Percentiles rank a stretch among this genome's conserved stretches.
Conservation (phyloP, 2,113 vertebrate species). For the Callocephalon fimbriatum region DNA sequence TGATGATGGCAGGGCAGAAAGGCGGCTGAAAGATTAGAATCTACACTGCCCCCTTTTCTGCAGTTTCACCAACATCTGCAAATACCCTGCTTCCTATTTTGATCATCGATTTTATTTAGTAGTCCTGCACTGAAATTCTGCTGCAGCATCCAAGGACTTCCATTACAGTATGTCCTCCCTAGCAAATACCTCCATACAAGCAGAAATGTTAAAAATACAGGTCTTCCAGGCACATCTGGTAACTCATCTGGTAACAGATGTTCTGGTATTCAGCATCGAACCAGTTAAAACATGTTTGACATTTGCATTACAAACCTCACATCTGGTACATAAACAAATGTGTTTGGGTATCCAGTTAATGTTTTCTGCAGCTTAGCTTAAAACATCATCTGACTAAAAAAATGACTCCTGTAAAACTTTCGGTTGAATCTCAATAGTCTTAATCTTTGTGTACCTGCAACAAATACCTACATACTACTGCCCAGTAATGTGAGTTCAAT, state of each 20-base stretch:
- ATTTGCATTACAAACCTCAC: neutral
- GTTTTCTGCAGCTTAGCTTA: neutral
- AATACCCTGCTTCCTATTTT: neutral
- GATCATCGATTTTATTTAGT: neutral
- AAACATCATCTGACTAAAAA: neutral
- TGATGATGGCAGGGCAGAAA: neutral
- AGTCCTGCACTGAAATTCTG: neutral
- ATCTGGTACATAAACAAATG: neutral
- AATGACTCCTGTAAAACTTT: neutral
- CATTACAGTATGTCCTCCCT: neutral
- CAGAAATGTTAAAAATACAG: neutral
- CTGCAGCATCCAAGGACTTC: neutral
- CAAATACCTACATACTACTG: neutral
- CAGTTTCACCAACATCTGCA: neutral
- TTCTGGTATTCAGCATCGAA: neutral
- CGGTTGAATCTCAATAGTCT: neutral
- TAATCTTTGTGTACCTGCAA: neutral
- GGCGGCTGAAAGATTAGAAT: neutral
- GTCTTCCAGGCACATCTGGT: neutral
- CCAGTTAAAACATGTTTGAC: neutral
- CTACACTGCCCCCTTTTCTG: neutral
- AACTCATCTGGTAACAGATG: neutral
- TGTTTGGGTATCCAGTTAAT: neutral
- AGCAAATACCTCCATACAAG: neutral
- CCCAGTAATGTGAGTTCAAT: neutral